phyloP scores from a whole-genome alignment of 2,113 vertebrate genomes.

The Eublepharis macularius region DNA sequence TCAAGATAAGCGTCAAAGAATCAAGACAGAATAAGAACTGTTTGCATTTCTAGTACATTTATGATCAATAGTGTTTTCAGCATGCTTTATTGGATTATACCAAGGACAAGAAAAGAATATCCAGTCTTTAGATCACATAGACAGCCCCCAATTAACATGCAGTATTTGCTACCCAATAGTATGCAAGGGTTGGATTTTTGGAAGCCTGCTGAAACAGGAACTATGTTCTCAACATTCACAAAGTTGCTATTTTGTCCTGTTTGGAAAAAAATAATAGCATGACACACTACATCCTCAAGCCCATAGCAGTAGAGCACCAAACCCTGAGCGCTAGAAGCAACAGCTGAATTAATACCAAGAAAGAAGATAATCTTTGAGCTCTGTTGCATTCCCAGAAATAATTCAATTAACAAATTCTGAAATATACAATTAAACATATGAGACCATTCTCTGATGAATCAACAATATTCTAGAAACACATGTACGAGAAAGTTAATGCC shows the following conservation, averaged over 20 bases:
- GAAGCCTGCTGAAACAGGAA: slow-evolving; percentile 41
- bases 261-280: slow-evolving; percentile 88
- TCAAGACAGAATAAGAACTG: slow-evolving; percentile 65
- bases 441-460: slow-evolving; percentile 15
- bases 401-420: slow-evolving; percentile 24
- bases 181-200: not conserved
- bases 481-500: slow-evolving; percentile 25
- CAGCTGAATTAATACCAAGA: slow-evolving; percentile 53
- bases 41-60: slow-evolving; percentile 34
- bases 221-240: slow-evolving; percentile 40
- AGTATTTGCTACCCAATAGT: slow-evolving; percentile 33
- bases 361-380: slow-evolving; percentile 40
- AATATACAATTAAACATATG: slow-evolving; percentile 45
- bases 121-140: slow-evolving; percentile 21
- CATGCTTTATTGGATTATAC: slow-evolving; percentile 16
- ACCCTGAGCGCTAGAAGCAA: slow-evolving; percentile 46
- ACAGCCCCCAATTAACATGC: slow-evolving; percentile 42
- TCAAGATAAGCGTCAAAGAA: slow-evolving; percentile 76
- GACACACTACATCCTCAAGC: slow-evolving; percentile 94
- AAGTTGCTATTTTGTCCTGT: slow-evolving; percentile 52
- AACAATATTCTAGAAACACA: slow-evolving; percentile 50
- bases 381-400: slow-evolving; percentile 43
- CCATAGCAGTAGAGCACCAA: slow-evolving; percentile 62
- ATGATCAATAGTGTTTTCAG: slow-evolving; percentile 14
- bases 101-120: slow-evolving; percentile 37